Base-by-base conservation (phyloP, 2,113 vertebrate species). In the Calidris pugnax region DNA sequence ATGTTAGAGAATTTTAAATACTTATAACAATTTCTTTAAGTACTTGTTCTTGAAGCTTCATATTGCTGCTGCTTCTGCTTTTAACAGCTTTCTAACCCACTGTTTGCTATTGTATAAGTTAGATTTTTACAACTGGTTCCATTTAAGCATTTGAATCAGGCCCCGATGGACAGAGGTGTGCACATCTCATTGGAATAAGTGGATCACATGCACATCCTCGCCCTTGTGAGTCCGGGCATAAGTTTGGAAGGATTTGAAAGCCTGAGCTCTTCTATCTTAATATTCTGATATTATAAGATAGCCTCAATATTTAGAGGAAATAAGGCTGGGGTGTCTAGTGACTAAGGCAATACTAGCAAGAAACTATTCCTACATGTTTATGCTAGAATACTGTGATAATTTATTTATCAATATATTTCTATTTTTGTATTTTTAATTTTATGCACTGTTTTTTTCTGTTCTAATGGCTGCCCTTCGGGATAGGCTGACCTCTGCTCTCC, bases 401-500 rank as follows among this genome's bases (percentile, higher is more conserved):
- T 95, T 97, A 87, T 90, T 85, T 94, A 96, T 89, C 97, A 64
- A n/a, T 89, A 69, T 96, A 95, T 97, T 96, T 97, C 86, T 95
- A 84, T 95, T 93, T 89, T 92, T 98, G 94, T 97, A 87, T 98
- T 97, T 98, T 98, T 98, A 98, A 98, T 98, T 82, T 97, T 98
- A 90, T 98, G 97, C 97, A 98, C 95, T 98, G 96, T 98, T 97
- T 98, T 98, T 98, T 97, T 98, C 97, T 98, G 97, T 98, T 98
- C 98, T 96, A 95, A 97, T 79, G 97, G 97, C 97, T 98, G 97
- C 97, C 98, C 97, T 96, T 98, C 73, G 97, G 97, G 94, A 93
- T 99, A 99, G 99, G 98, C 98, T 81, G 99, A 98, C 96, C 98
- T 99, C 96, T 99, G 99, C 98, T 99, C 99, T 96, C 98, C 99